phyloP scores from a whole-genome alignment of 2,113 vertebrate genomes.

The Buteo buteo region DNA sequence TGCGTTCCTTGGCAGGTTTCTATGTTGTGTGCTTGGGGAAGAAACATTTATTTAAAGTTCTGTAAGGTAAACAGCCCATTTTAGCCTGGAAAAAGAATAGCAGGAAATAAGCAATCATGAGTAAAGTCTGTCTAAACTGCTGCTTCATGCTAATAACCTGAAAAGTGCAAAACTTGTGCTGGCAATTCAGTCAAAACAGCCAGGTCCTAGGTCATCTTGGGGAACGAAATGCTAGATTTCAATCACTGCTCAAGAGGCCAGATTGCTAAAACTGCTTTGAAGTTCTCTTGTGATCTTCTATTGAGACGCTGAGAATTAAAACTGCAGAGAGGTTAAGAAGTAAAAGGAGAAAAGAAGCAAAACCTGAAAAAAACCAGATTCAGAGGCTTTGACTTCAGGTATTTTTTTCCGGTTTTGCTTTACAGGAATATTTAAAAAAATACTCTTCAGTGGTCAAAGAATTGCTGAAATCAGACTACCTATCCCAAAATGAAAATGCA shows the following conservation, averaged over 20 bases:
- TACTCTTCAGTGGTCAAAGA: neutral
- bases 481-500: neutral
- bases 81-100: neutral
- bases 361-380: neutral
- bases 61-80: neutral
- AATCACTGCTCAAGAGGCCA: neutral
- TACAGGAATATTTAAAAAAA: neutral
- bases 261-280: neutral
- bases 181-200: neutral
- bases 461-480: neutral
- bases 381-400: neutral
- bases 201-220: neutral
- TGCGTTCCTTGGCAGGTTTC: neutral
- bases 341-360: neutral
- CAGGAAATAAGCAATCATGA: neutral
- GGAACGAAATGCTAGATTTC: neutral
- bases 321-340: neutral
- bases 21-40: neutral
- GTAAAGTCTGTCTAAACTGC: neutral
- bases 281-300: neutral
- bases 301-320: neutral
- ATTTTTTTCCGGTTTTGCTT: neutral
- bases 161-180: neutral
- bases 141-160: neutral
- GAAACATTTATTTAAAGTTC: neutral